Percentiles rank a stretch among this genome's conserved stretches.
These are phyloP conservation scores for Actinia equina DNA, from an alignment of 64 coral and sea anemone genomes.

Conservation along the genomic window DNA sequence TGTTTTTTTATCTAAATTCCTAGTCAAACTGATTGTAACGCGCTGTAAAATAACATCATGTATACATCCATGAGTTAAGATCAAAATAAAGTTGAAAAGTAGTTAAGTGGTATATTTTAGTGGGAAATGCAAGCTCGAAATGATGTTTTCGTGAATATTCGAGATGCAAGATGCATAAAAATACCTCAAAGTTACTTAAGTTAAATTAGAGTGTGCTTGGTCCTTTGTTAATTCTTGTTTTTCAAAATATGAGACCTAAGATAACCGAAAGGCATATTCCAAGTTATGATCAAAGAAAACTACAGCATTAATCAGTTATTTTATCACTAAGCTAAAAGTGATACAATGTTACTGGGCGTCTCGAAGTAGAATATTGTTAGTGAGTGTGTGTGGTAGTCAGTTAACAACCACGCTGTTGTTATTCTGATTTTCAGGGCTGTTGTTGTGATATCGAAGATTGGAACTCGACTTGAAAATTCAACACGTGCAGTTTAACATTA, in stretches of 20 bases:
- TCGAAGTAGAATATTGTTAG: background rate
- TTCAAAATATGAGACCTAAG: background rate
- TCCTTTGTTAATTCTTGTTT: background rate
- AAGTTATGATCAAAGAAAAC: background rate
- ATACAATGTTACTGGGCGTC: background rate
- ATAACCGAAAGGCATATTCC: constrained; percentile 8
- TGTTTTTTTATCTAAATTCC: constrained; percentile 1
- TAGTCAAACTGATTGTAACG: background rate
- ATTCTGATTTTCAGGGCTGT: constrained; percentile 2
- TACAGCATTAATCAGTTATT: background rate
- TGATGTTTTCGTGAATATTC: background rate
- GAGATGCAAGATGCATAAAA: background rate
- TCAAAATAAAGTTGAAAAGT: background rate
- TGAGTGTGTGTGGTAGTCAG: background rate
- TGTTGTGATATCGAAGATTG: constrained; percentile 1
- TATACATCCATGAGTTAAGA: background rate
- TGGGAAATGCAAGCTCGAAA: background rate
- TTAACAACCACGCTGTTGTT: background rate
- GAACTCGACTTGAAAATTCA: background rate
- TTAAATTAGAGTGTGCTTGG: background rate
- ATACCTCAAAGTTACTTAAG: background rate
- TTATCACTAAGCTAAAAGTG: background rate
- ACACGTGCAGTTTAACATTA: background rate
- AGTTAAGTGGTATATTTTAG: background rate
- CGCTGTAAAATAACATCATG: background rate